phyloP scores from a whole-genome alignment of 2,888 invertebrate genomes.

The Tenodera sinensis region DNA sequence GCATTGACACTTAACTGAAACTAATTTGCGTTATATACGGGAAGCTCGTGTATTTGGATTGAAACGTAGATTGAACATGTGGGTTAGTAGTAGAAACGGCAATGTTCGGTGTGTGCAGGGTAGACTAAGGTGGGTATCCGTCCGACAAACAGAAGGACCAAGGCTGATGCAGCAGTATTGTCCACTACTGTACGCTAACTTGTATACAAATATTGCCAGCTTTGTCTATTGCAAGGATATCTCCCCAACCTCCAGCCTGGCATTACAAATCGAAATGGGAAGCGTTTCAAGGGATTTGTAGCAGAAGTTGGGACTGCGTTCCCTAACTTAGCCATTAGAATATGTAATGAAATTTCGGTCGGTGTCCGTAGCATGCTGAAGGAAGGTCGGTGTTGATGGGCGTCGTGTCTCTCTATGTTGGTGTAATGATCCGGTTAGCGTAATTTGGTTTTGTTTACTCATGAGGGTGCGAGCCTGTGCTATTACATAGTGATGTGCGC shows the following conservation, averaged over 20 bases:
- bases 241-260: not conserved
- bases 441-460: slow-evolving; percentile 24
- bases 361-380: not conserved
- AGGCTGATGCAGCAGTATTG: not conserved
- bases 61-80: no score
- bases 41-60: no score
- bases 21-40: no score
- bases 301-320: not conserved
- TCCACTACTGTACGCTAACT: not conserved
- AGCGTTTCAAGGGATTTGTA: not conserved
- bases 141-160: not conserved
- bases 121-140: no score
- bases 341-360: slow-evolving; percentile 17
- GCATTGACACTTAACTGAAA: no score
- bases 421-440: slow-evolving; percentile 20
- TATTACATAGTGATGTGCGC: not conserved
- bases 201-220: not conserved
- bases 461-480: not conserved
- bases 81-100: no score
- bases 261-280: not conserved
- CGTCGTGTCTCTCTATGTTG: not conserved
- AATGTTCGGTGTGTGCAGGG: no score
- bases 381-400: not conserved
- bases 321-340: slow-evolving; percentile 23
- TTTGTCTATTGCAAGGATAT: not conserved